Percentiles rank a stretch among this genome's conserved stretches.
These are phyloP conservation scores for Gyps fulvus DNA, from an alignment of 2,113 vertebrate genomes.

Conservation along the genomic window DNA sequence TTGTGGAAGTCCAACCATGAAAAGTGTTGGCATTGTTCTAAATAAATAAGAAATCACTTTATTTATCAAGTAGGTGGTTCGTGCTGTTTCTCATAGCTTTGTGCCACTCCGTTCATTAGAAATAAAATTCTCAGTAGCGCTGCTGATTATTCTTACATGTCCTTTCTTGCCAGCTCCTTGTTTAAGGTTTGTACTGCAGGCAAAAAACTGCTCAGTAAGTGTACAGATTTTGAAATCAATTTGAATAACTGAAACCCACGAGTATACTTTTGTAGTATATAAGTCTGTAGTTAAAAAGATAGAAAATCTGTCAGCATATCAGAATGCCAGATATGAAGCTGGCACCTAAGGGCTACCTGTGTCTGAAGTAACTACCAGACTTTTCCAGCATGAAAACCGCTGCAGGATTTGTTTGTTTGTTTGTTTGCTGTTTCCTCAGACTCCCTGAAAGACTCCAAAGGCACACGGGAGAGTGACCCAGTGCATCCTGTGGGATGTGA, in stretches of 20 bases:
- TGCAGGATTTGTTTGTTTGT: not conserved
- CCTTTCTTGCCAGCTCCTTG: not conserved
- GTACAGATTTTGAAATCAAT: not conserved
- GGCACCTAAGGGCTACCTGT: not conserved
- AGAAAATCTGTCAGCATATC: not conserved
- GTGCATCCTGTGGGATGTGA: conserved; percentile 9
- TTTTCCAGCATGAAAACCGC: not conserved
- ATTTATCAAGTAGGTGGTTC: not conserved
- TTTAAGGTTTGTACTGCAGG: not conserved
- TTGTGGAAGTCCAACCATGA: not conserved
- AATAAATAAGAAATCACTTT: not conserved
- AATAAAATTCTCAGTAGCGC: not conserved
- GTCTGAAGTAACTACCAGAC: not conserved
- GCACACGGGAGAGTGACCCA: not conserved
- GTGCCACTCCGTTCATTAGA: not conserved
- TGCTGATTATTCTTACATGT: not conserved
- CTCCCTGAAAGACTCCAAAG: conserved; percentile 45
- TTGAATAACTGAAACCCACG: not conserved
- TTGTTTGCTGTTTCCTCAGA: conserved; percentile 59
- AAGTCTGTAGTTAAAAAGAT: not conserved
- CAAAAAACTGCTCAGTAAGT: not conserved
- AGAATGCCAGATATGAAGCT: not conserved
- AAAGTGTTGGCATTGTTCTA: not conserved
- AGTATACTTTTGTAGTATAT: not conserved
- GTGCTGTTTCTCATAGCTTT: not conserved